Evolutionary conservation across 1,140 invertebrate species (phyloP).

Genomic region (Acromyrmex charruanus): DNA sequence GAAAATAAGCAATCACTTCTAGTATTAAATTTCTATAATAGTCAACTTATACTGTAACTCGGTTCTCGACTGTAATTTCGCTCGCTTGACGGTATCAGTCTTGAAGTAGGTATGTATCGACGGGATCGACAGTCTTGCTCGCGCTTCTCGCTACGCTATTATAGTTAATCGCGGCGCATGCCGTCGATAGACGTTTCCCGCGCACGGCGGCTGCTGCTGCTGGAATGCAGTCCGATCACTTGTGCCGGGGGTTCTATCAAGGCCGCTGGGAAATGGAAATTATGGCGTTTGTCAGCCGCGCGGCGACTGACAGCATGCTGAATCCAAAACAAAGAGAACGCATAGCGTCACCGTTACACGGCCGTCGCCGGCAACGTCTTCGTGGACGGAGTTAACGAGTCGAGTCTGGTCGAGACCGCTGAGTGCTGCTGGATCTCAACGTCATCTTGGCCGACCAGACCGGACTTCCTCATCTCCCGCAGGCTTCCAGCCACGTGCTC

Average conservation of each 20-base stretch:
- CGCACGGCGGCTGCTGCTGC: conserved; percentile 71
- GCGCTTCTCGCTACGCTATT: conserved; percentile 57
- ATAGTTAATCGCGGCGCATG: conserved; percentile 68
- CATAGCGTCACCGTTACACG: conserved; percentile 39
- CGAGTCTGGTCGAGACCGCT: conserved; percentile 11
- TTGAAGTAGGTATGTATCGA: conserved; percentile 7
- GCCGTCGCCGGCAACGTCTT: conserved; percentile 31
- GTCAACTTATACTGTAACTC: background rate
- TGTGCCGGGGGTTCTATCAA: conserved; percentile 79
- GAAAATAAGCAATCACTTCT: too few relatives aligned
- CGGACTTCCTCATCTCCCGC: conserved; percentile 53
- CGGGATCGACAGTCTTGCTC: conserved; percentile 27
- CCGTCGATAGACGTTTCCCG: conserved; percentile 50
- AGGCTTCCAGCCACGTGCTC: conserved; percentile 39
- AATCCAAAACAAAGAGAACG: conserved; percentile 66
- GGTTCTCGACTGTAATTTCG: background rate
- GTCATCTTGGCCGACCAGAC: conserved; percentile 45
- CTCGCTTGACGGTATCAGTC: background rate
- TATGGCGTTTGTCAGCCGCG: conserved; percentile 75
- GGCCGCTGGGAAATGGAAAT: conserved; percentile 83
- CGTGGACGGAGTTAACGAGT: conserved; percentile 42
- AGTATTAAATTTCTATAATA: too few relatives aligned
- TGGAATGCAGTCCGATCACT: conserved; percentile 84
- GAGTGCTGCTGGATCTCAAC: conserved; percentile 29
- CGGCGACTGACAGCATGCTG: conserved; percentile 46